Evolutionary conservation across 2,888 invertebrate species (phyloP).

Genomic region (Cryptocephalus primarius): DNA sequence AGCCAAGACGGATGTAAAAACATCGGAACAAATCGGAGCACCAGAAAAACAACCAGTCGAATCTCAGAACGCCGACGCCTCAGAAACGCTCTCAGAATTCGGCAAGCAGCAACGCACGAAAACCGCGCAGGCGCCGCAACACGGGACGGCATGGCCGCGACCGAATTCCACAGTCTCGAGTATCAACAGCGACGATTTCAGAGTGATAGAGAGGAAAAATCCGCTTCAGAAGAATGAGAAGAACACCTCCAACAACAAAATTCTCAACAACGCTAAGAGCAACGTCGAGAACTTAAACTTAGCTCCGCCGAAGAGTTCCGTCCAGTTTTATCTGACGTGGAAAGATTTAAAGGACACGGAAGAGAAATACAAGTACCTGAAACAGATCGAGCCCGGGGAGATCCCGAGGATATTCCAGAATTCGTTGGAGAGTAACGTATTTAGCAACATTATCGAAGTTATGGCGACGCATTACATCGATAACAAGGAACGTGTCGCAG

Average conservation of each 20-base stretch:
- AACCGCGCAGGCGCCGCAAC: constrained; percentile 5
- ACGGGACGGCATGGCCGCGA: constrained; percentile 5
- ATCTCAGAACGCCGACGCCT: constrained; percentile 2
- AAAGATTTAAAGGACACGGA: constrained; percentile 41
- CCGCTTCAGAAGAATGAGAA: constrained; percentile 8
- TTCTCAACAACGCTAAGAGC: constrained; percentile 6
- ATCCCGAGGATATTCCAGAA: constrained; percentile 55
- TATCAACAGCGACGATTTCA: constrained; percentile 22
- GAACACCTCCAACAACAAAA: constrained; percentile 12
- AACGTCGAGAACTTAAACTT: constrained; percentile 23
- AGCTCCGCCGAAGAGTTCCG: constrained; percentile 47
- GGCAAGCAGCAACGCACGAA: constrained; percentile 10
- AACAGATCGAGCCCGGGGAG: constrained; percentile 43
- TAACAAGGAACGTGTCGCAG: constrained; percentile 34
- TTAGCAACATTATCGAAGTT: constrained; percentile 48
- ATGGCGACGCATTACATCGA: constrained; percentile 40
- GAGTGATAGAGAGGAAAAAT: constrained; percentile 18
- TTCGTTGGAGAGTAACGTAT: constrained; percentile 51
- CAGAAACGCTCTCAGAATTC: constrained; percentile 8
- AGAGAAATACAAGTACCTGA: constrained; percentile 49
- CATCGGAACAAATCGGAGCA: constrained; percentile 5
- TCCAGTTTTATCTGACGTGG: constrained; percentile 57
- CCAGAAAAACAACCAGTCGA: constrained; percentile 14
- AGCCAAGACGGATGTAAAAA: too few relatives aligned
- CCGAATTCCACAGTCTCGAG: not conserved